Conservation (phyloP, 2,888 invertebrate genomes). For the Zaprionus bogoriensis region DNA sequence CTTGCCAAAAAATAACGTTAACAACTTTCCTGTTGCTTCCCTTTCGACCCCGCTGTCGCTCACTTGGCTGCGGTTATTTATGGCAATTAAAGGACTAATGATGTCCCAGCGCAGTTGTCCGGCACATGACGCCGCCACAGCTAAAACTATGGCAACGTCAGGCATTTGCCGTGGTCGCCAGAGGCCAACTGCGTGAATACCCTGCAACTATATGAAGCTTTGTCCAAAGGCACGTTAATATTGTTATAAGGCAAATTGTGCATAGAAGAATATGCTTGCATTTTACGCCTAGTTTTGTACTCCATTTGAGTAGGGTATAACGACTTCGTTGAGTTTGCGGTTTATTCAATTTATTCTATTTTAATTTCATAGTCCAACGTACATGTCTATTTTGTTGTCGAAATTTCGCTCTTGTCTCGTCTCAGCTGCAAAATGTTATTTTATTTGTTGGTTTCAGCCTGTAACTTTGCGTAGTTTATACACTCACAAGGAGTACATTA, state of each 20-base stretch:
- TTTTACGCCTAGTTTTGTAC: too few relatives aligned
- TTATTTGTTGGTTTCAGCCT: conserved; percentile 9
- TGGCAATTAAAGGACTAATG: conserved; percentile 80
- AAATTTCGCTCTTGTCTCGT: conserved; percentile 3
- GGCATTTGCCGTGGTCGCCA: conserved; percentile 33
- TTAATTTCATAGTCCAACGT: background rate
- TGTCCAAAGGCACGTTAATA: background rate
- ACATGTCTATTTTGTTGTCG: background rate
- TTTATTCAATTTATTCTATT: background rate
- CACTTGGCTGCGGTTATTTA: conserved; percentile 70
- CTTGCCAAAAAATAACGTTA: conserved; percentile 73
- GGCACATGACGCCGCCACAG: conserved; percentile 46
- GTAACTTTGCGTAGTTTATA: conserved; percentile 3
- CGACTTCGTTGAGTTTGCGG: background rate
- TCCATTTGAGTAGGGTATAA: background rate
- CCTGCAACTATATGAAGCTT: conserved; percentile 21
- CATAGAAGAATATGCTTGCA: too few relatives aligned
- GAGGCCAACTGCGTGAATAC: conserved; percentile 32
- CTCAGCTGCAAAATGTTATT: conserved; percentile 20
- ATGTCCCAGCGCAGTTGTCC: conserved; percentile 69
- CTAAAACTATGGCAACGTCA: conserved; percentile 33
- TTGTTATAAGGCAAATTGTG: too few relatives aligned
- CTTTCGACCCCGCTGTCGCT: conserved; percentile 7
- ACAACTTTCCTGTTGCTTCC: conserved; percentile 64
- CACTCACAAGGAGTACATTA: background rate